These are phyloP conservation scores for Vicugna pacos DNA, from an alignment of 2,113 vertebrate genomes.

Conservation along the genomic window DNA sequence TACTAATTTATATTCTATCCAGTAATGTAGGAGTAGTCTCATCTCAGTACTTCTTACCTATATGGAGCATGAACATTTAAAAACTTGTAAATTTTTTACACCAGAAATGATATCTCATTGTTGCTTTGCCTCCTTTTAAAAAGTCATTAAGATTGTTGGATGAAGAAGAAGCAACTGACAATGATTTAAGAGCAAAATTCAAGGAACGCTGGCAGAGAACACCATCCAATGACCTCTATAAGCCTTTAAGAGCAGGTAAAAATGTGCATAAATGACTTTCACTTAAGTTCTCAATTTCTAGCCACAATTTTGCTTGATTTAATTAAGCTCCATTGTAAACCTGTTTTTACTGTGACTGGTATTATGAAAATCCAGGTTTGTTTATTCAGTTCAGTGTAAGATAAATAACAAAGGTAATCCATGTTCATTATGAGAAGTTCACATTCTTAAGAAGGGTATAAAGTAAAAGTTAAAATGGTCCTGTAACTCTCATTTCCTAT, in stretches of 20 bases:
- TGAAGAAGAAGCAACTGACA: conserved; percentile 96
- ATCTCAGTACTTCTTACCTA: not conserved
- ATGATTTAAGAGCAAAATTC: conserved; percentile 95
- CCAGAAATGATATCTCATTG: not conserved
- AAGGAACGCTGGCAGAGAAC: conserved; percentile 98
- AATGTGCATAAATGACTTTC: not conserved
- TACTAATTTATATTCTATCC: conserved; percentile 16
- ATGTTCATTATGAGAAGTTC: not conserved
- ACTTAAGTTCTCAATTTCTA: not conserved
- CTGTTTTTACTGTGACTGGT: not conserved
- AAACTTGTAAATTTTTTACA: not conserved
- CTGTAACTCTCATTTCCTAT: not conserved
- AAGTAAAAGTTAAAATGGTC: conserved; percentile 22
- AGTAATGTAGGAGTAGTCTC: not conserved
- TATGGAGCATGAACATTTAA: not conserved
- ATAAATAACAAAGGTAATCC: not conserved
- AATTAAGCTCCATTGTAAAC: conserved; percentile 47
- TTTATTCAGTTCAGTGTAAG: not conserved
- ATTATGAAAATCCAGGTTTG: not conserved
- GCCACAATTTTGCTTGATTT: not conserved
- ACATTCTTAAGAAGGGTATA: conserved; percentile 15
- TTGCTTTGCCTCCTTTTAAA: conserved; percentile 41
- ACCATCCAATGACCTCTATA: conserved; percentile 96
- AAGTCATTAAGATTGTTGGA: conserved; percentile 96
- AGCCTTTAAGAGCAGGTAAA: conserved; percentile 94